A percentile compares a stretch with the other conserved stretches of the same genome.
Evolutionary conservation across 1,140 invertebrate genomes (phyloP).

Genomic region (Drosophila cardini): DNA sequence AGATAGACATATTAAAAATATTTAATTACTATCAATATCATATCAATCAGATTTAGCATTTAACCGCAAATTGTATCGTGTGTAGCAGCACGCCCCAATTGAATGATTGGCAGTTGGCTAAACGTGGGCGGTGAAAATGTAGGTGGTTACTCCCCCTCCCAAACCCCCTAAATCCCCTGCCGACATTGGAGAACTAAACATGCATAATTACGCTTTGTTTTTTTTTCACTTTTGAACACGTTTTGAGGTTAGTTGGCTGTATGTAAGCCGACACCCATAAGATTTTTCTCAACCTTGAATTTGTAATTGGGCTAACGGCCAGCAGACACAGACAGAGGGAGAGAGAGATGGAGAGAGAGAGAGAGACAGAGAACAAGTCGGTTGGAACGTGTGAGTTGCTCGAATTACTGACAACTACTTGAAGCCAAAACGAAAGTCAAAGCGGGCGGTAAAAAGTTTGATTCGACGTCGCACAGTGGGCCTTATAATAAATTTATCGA

Average conservation of each 20-base stretch:
- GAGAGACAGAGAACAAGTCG: conserved; percentile 18
- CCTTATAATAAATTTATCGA: no score
- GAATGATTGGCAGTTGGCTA: conserved; percentile 48
- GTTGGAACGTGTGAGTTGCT: conserved; percentile 60
- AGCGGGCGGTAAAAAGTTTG: conserved; percentile 26
- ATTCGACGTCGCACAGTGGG: conserved; percentile 25
- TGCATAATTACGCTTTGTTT: conserved; percentile 59
- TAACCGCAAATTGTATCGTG: conserved; percentile 50
- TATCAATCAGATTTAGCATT: conserved; percentile 2
- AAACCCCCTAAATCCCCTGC: neutral
- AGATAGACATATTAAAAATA: neutral
- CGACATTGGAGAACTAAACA: neutral
- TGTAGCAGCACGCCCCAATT: conserved; percentile 58
- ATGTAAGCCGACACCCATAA: conserved; percentile 56
- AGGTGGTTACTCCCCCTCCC: conserved; percentile 1
- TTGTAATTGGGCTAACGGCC: conserved; percentile 74
- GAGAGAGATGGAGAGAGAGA: neutral
- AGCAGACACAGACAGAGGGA: conserved; percentile 27
- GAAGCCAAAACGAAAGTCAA: conserved; percentile 47
- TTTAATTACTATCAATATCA: neutral
- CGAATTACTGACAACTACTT: conserved; percentile 58
- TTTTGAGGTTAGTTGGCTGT: conserved; percentile 66
- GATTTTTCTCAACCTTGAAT: conserved; percentile 77
- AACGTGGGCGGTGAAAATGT: conserved; percentile 32
- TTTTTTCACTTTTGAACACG: conserved; percentile 71